These are phyloP conservation scores for Helicolenus hilgendorfi DNA, from an alignment of 2,797 vertebrate genomes.

Conservation along the genomic window DNA sequence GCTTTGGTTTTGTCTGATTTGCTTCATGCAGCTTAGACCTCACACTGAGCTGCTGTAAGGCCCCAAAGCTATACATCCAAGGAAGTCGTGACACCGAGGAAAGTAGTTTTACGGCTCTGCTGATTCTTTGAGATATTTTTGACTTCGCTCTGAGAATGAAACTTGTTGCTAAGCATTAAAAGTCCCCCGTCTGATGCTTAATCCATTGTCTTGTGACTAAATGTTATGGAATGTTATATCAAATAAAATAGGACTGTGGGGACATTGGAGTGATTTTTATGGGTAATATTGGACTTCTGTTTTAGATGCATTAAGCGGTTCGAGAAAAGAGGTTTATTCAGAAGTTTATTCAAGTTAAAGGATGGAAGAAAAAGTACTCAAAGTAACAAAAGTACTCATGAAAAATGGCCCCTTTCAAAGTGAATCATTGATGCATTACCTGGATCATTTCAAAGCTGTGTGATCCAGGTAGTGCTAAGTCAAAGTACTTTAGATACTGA, in stretches of 20 bases:
- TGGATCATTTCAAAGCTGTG: background rate
- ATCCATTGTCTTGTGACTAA: background rate
- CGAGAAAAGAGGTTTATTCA: background rate
- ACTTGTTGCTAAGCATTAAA: constrained; percentile 48
- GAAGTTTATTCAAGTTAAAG: background rate
- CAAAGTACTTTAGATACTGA: background rate
- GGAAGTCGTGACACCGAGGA: constrained; percentile 33
- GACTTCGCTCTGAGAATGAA: constrained; percentile 3
- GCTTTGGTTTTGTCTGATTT: constrained; percentile 31
- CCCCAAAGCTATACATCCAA: background rate
- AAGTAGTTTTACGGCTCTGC: constrained; percentile 30
- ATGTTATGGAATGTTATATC: background rate
- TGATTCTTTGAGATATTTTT: constrained; percentile 35
- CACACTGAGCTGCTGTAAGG: background rate
- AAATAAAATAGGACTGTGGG: background rate
- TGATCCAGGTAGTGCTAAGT: background rate
- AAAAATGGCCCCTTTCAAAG: background rate
- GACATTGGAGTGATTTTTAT: background rate
- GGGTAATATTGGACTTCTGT: background rate
- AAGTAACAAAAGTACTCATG: background rate
- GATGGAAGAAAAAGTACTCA: background rate
- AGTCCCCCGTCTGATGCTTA: background rate
- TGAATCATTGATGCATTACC: background rate
- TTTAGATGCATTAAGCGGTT: background rate
- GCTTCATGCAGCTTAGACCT: constrained; percentile 7